A percentile compares a stretch with the other conserved stretches of the same genome.
Evolutionary conservation across 2,113 vertebrate species (phyloP).

Genomic region (Pterophyllum scalare): DNA sequence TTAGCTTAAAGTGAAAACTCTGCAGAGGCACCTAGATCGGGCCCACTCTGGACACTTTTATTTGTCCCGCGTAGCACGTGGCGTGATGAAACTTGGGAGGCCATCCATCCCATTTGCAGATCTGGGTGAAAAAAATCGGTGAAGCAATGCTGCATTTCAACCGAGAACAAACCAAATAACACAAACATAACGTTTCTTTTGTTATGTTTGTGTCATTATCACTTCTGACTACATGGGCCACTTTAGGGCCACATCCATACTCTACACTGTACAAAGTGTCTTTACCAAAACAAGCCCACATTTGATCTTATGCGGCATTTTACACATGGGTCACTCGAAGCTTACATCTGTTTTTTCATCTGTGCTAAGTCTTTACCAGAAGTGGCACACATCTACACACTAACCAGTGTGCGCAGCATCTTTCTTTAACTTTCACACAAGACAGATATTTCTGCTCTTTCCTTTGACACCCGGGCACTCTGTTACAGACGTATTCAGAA

Average conservation of each 20-base stretch:
- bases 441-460: background rate
- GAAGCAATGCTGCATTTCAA: background rate
- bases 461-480: background rate
- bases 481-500: background rate
- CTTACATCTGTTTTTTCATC: background rate
- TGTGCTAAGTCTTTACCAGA: background rate
- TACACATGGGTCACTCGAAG: no score
- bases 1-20: background rate
- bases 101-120: background rate
- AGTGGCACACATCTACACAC: rapidly evolving
- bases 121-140: background rate
- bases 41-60: background rate
- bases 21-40: no score
- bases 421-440: background rate
- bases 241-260: no score
- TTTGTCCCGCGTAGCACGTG: background rate
- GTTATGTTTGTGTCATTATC: no score
- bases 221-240: no score
- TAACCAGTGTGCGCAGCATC: background rate
- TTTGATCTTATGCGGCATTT: background rate
- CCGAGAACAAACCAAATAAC: no score
- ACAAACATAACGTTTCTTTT: no score
- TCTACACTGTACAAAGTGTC: no score
- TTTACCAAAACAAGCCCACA: no score
- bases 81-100: background rate